These are phyloP conservation scores for Lottia gigantea DNA, from an alignment of 2,888 invertebrate genomes.

Conservation along the genomic window DNA sequence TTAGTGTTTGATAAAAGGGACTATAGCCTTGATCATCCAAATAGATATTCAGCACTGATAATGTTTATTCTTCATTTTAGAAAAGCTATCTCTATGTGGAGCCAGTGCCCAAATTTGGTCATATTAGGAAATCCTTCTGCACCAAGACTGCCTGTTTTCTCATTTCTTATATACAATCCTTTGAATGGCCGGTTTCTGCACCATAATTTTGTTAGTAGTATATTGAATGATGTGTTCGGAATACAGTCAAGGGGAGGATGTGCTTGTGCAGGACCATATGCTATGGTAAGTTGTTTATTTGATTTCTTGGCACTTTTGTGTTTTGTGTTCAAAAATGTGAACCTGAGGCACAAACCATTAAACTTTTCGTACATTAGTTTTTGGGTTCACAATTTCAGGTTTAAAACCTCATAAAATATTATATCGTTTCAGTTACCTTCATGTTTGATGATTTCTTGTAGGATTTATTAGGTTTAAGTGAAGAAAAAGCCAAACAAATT, in stretches of 20 bases:
- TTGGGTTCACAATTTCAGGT: too few relatives aligned
- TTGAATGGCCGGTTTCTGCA: constrained; percentile 82
- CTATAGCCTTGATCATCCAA: too few relatives aligned
- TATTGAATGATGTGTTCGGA: constrained; percentile 91
- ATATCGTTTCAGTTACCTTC: too few relatives aligned
- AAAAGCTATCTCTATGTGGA: constrained; percentile 71
- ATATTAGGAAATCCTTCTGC: constrained; percentile 74
- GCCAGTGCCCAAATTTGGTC: constrained; percentile 73
- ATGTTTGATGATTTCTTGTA: constrained; percentile 67
- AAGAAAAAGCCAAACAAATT: constrained; percentile 79
- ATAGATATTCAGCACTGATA: too few relatives aligned
- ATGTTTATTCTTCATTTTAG: constrained; percentile 30
- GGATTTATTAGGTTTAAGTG: constrained; percentile 85
- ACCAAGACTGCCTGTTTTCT: constrained; percentile 82
- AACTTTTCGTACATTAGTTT: too few relatives aligned
- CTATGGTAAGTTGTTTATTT: constrained; percentile 66
- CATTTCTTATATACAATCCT: constrained; percentile 85
- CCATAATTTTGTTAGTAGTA: constrained; percentile 86
- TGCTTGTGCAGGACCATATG: constrained; percentile 85
- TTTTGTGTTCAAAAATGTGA: too few relatives aligned
- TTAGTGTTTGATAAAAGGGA: too few relatives aligned
- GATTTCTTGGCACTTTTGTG: too few relatives aligned
- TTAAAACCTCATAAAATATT: too few relatives aligned
- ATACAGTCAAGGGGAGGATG: constrained; percentile 77
- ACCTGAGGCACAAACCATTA: too few relatives aligned